A percentile compares a stretch with the other conserved stretches of the same genome.
These are phyloP conservation scores for Cerceris ruficornis DNA, from an alignment of 2,888 invertebrate species.

Conservation along the genomic window DNA sequence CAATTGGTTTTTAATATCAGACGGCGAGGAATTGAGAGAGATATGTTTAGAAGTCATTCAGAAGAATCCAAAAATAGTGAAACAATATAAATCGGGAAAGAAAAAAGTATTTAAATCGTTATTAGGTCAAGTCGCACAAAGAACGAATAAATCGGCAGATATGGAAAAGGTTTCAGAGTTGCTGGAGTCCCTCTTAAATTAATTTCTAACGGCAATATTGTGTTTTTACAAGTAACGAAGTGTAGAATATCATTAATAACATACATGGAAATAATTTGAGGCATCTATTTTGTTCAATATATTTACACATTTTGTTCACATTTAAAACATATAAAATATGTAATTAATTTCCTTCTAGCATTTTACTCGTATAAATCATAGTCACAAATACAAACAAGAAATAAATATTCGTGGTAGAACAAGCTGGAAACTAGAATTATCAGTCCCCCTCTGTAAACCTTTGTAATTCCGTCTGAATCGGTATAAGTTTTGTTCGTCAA, in stretches of 20 bases:
- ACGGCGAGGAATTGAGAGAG: slow-evolving; percentile 84
- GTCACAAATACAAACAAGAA: slow-evolving; percentile 78
- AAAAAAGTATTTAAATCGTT: slow-evolving; percentile 87
- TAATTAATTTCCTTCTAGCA: slow-evolving; percentile 63
- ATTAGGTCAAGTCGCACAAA: slow-evolving; percentile 84
- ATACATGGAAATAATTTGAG: slow-evolving; percentile 43
- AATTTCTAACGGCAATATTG: slow-evolving; percentile 12
- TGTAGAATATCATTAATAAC: slow-evolving; percentile 36
- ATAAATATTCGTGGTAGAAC: slow-evolving; percentile 77
- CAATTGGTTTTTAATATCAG: slow-evolving; percentile 86
- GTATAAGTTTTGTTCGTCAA: slow-evolving; percentile 49
- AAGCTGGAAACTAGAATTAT: slow-evolving; percentile 75
- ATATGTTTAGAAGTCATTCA: slow-evolving; percentile 85
- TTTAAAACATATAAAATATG: slow-evolving; percentile 75
- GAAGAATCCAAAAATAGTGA: slow-evolving; percentile 86
- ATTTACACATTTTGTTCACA: slow-evolving; percentile 71
- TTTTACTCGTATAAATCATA: slow-evolving; percentile 72
- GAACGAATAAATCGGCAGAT: slow-evolving; percentile 86
- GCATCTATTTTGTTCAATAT: slow-evolving; percentile 66
- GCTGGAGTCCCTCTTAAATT: slow-evolving; percentile 83
- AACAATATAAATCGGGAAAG: slow-evolving; percentile 88
- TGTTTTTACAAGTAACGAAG: slow-evolving; percentile 20
- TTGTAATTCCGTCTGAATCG: slow-evolving; percentile 42
- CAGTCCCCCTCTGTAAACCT: slow-evolving; percentile 67
- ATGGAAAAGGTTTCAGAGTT: slow-evolving; percentile 86